Conservation (phyloP, 2,113 vertebrate genomes). For the Erinaceus europaeus region DNA sequence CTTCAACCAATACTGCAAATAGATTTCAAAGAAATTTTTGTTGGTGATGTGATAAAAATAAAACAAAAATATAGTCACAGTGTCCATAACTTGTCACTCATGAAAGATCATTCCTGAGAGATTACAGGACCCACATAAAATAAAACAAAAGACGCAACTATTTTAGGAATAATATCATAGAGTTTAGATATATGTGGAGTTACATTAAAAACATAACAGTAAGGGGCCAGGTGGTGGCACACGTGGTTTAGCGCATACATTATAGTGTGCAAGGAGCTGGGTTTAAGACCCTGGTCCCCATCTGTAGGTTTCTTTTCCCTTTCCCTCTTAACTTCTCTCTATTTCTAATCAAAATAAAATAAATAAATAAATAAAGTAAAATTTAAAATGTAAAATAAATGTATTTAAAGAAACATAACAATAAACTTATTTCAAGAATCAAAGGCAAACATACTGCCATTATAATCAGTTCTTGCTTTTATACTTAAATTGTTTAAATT, state of each 20-base stretch:
- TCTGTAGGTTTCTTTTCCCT: too few relatives aligned
- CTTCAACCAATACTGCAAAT: neutral
- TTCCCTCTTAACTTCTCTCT: too few relatives aligned
- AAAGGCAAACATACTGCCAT: too few relatives aligned
- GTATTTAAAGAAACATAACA: too few relatives aligned
- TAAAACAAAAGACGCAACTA: neutral
- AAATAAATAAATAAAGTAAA: too few relatives aligned
- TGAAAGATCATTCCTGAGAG: accelerated
- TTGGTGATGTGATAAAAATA: neutral
- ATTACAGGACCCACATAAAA: neutral
- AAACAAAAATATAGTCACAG: neutral
- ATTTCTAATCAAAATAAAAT: too few relatives aligned
- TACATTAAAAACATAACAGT: neutral
- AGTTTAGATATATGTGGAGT: neutral
- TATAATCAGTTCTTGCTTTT: neutral
- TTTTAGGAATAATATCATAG: neutral
- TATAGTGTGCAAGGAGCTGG: too few relatives aligned
- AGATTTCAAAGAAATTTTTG: accelerated
- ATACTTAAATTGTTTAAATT: neutral
- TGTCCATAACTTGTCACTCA: neutral
- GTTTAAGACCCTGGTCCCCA: too few relatives aligned
- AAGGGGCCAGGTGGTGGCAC: too few relatives aligned
- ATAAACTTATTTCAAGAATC: too few relatives aligned
- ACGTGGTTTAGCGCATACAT: too few relatives aligned
- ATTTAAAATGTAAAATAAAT: too few relatives aligned